phyloP scores from a whole-genome alignment of 2,113 vertebrate genomes.

The Salvelinus alpinus region DNA sequence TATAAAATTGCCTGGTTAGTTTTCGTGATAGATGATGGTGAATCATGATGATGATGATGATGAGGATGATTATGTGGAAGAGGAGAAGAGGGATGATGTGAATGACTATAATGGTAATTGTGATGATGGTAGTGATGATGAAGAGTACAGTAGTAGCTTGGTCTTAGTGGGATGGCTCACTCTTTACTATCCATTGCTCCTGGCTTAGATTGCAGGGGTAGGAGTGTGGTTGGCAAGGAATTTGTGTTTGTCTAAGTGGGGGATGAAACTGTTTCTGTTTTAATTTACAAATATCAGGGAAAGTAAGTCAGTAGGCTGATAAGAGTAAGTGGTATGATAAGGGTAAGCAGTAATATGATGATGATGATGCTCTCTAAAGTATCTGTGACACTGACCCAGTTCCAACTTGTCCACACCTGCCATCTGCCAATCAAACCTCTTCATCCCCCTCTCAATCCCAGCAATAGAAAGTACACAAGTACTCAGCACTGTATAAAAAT shows the following conservation, averaged over 20 bases:
- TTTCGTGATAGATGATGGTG: neutral
- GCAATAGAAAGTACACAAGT: neutral
- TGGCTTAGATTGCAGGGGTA: too few relatives aligned
- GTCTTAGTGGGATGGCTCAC: too few relatives aligned
- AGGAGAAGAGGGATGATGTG: too few relatives aligned
- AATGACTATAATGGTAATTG: neutral
- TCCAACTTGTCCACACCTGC: neutral
- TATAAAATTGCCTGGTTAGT: neutral
- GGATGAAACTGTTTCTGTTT: too few relatives aligned
- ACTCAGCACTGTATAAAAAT: constrained; percentile 1
- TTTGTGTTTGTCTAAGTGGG: too few relatives aligned
- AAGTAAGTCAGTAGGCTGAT: too few relatives aligned
- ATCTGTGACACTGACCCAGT: neutral
- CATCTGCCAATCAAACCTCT: neutral
- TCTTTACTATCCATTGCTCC: too few relatives aligned
- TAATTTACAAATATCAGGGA: too few relatives aligned
- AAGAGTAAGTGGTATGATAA: neutral
- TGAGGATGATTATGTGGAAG: too few relatives aligned
- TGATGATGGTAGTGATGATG: neutral
- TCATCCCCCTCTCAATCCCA: neutral
- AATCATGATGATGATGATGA: neutral
- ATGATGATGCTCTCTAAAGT: neutral
- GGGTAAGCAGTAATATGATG: neutral
- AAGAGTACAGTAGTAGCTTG: neutral
- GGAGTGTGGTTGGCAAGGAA: too few relatives aligned